Conservation (phyloP, 2,113 vertebrate species). For the Motacilla alba region DNA sequence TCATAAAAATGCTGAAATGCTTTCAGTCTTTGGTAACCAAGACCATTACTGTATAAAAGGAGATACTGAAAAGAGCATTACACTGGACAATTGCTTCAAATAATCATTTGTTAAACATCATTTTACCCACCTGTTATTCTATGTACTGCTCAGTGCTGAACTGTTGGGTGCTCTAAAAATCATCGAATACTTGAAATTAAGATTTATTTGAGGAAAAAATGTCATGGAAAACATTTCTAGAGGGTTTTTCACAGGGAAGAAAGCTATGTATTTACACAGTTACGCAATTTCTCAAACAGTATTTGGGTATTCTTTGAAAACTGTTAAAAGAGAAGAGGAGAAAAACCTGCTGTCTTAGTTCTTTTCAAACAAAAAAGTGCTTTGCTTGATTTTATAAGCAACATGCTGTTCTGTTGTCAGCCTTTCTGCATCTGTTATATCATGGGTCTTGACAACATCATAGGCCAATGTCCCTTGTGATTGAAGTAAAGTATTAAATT, state of each 20-base stretch:
- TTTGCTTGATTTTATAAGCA: slow-evolving; percentile 55
- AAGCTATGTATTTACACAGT: not conserved
- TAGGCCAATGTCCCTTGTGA: slow-evolving; percentile 56
- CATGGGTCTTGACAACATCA: slow-evolving; percentile 42
- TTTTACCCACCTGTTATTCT: not conserved
- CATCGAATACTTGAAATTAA: not conserved
- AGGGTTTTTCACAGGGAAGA: not conserved
- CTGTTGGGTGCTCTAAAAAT: not conserved
- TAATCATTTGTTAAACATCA: not conserved
- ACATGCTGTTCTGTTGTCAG: slow-evolving; percentile 32
- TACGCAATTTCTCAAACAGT: not conserved
- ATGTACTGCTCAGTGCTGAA: not conserved
- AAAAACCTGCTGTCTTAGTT: slow-evolving; percentile 1
- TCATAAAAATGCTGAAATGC: slow-evolving; percentile 24
- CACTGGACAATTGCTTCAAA: not conserved
- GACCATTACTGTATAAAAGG: not conserved
- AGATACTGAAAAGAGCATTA: not conserved
- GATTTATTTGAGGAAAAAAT: not conserved
- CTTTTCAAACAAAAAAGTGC: slow-evolving; percentile 24
- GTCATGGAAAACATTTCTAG: not conserved
- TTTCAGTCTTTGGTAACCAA: not conserved
- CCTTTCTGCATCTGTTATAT: slow-evolving; percentile 38
- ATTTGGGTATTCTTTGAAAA: slow-evolving; percentile 3
- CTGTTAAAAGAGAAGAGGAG: not conserved
- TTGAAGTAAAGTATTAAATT: slow-evolving; percentile 70